Percentiles rank a stretch among this genome's conserved stretches.
These are phyloP conservation scores for Lasioglossum vierecki DNA, from an alignment of 2,888 invertebrate genomes.

Conservation along the genomic window DNA sequence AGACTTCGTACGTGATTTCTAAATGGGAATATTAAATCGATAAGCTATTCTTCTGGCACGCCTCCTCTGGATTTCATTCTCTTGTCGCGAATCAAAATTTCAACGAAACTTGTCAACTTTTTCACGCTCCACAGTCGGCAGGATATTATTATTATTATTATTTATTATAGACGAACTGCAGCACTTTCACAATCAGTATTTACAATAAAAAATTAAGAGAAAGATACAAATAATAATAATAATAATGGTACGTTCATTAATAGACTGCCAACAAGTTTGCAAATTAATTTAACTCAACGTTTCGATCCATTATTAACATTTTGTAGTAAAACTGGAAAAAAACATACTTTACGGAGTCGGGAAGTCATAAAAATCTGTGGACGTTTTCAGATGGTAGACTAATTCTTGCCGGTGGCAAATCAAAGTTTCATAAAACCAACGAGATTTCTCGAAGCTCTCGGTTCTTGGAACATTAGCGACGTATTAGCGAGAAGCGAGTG, in stretches of 20 bases:
- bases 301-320: no score
- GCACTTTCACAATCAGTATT: no score
- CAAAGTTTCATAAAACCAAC: neutral
- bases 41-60: neutral
- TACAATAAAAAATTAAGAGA: no score
- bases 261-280: no score
- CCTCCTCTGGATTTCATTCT: neutral
- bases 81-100: neutral
- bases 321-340: no score
- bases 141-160: no score
- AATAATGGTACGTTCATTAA: no score
- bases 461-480: slow-evolving; percentile 16
- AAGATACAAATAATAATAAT: no score
- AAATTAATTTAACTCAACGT: no score
- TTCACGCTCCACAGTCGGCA: neutral
- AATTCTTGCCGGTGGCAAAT: neutral
- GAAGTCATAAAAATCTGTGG: neutral
- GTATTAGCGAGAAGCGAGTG: neutral
- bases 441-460: neutral
- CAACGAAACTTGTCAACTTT: neutral
- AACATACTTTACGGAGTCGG: neutral
- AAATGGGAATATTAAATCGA: slow-evolving; percentile 34
- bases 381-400: neutral
- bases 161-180: no score
- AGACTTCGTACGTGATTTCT: slow-evolving; percentile 14